Conservation (phyloP, 2,113 vertebrate species). For the Pelusios castaneus region DNA sequence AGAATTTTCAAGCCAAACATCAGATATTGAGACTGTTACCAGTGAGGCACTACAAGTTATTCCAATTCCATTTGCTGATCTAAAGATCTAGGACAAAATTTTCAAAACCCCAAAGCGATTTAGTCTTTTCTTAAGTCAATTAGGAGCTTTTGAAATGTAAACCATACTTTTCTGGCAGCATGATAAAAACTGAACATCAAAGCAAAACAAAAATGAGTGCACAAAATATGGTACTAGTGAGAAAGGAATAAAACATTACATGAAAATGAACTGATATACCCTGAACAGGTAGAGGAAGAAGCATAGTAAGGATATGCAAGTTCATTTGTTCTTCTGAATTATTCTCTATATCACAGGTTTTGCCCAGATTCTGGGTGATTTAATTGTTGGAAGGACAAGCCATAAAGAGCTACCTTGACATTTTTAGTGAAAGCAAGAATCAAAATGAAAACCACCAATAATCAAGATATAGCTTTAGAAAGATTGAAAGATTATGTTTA, state of each 20-base stretch:
- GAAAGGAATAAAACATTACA: background rate
- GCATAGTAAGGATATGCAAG: background rate
- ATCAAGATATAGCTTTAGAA: background rate
- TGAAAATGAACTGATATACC: background rate
- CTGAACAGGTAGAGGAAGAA: background rate
- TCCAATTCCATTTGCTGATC: background rate
- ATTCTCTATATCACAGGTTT: background rate
- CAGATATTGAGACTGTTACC: background rate
- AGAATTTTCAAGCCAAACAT: conserved; percentile 5
- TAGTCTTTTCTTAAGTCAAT: background rate
- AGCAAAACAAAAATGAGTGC: background rate
- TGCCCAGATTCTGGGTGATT: background rate
- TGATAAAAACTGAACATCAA: background rate
- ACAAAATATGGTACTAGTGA: background rate
- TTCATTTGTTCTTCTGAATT: background rate
- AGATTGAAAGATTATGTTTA: background rate
- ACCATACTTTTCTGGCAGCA: background rate
- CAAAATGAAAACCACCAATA: background rate
- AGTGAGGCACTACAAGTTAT: background rate
- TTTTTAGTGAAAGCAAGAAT: background rate
- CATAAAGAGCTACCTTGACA: background rate
- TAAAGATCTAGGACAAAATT: background rate
- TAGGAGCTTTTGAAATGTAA: background rate
- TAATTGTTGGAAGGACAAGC: background rate
- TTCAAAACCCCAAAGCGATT: background rate